Conservation (phyloP, 2,113 vertebrate species). For the Okapia johnstoni region DNA sequence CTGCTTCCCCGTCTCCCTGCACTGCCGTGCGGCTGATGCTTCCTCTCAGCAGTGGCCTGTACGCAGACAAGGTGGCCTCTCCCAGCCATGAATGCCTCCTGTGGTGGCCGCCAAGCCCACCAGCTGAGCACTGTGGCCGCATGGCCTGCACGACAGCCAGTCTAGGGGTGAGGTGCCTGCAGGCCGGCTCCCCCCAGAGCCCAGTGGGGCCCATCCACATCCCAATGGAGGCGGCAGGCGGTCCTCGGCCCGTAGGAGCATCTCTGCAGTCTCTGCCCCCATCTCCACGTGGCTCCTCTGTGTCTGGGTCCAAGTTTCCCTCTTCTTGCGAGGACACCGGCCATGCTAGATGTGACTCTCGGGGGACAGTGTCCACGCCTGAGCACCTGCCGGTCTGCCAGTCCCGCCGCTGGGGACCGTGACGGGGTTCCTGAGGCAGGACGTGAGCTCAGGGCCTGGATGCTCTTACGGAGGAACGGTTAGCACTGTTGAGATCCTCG, state of each 20-base stretch:
- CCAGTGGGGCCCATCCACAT: not conserved
- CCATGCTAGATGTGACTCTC: not conserved
- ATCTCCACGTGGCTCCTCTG: not conserved
- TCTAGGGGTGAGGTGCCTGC: accelerated
- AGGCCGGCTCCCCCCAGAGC: not conserved
- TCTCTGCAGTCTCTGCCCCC: not conserved
- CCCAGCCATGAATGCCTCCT: not conserved
- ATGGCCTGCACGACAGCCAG: not conserved
- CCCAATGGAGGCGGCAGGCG: accelerated
- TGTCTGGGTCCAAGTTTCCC: not conserved
- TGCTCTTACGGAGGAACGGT: no score
- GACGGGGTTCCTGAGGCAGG: not conserved
- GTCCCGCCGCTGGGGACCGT: not conserved
- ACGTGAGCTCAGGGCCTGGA: not conserved
- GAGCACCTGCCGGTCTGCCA: not conserved
- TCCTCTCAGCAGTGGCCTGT: not conserved
- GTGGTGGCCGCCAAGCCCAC: accelerated
- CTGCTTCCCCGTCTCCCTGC: not conserved
- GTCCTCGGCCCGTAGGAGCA: accelerated
- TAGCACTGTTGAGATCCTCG: not conserved
- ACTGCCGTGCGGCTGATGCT: not conserved
- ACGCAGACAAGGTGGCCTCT: accelerated
- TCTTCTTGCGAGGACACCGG: accelerated
- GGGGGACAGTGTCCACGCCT: not conserved
- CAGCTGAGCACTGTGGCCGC: not conserved